A percentile compares a stretch with the other conserved stretches of the same genome.
Conservation (phyloP, 2,113 vertebrate genomes). For the Alosa alosa region DNA sequence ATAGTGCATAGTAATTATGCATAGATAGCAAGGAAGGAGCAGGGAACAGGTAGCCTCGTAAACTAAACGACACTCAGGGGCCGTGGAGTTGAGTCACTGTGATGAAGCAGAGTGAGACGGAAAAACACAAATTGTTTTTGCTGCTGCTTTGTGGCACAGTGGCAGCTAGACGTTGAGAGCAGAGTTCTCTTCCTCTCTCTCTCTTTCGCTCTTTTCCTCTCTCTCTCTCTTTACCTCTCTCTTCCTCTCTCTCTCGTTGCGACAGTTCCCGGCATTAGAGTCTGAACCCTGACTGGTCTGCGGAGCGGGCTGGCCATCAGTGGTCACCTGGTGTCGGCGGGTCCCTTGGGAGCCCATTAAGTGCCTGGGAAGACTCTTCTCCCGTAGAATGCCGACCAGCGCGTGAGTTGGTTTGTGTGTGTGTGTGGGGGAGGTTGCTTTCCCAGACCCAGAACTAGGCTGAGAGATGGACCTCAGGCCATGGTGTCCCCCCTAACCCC, state of each 20-base stretch:
- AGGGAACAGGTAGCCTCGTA: no score
- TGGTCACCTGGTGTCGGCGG: not conserved
- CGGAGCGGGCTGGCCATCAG: not conserved
- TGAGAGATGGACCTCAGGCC: constrained; percentile 30
- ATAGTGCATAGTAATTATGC: no score
- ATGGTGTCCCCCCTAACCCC: constrained; percentile 44
- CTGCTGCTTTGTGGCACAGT: not conserved
- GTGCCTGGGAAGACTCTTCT: not conserved
- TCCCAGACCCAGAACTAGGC: constrained; percentile 21
- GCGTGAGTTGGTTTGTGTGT: constrained; percentile 14
- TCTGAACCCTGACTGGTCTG: not conserved
- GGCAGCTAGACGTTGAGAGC: not conserved
- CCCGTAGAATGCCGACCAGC: not conserved
- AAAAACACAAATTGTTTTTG: no score
- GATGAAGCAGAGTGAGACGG: no score
- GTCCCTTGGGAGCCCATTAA: not conserved
- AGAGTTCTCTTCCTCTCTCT: not conserved
- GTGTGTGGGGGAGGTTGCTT: constrained; percentile 7
- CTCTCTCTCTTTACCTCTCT: not conserved
- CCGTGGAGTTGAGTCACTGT: not conserved
- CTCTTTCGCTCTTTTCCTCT: not conserved
- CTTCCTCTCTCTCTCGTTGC: not conserved
- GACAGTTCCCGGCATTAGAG: not conserved
- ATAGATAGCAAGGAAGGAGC: no score
- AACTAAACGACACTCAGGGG: no score